Evolutionary conservation across 2,888 invertebrate genomes (phyloP), one percentile per base, ranked within the genome.

Genomic region (Didymodactylos carnosus): DNA sequence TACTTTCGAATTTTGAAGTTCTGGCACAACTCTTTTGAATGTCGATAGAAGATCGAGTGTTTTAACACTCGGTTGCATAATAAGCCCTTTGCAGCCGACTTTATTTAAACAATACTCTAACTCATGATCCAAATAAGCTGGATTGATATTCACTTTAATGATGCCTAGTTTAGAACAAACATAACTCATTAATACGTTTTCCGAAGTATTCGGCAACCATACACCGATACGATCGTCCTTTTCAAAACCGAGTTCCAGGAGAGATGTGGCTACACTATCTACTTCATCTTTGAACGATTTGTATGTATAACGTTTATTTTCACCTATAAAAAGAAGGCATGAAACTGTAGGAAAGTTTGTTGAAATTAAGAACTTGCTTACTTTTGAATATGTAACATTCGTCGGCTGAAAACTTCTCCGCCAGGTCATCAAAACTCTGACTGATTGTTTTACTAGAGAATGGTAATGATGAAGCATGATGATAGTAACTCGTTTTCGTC

Each of bases 51-150:
- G 70, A n/a, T 73, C 35, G n/a, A 73, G 23, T 14, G 84, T 85
- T 80, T 87, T 88, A 80, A 87, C 88, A 1, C 80, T 82, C 70
- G 87, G 87, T 0, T 88, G 86, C 3, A 88, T 85, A 2, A 92
- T 82, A 7, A 91, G 80, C 0, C 88, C 88, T 78, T 88, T 88
- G 1, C 88, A 85, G 3, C 86, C 86, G 0, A 89, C 89, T 83
- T 90, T 89, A 43, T 88, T 86, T 19, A 92, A 80, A 72, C 88
- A 88, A 80, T 88, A 90, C 71, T 87, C 85, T 1, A 92, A 78
- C 80, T 93, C 92, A 14, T 84, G 81, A 0, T 86, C 84, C 80
- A 88, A 87, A 80, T 89, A 91, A 0, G 87, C 87, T 0, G 91
- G 85, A 75, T 93, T 92, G 41, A 92, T 86, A 7, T 29, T 53